These are phyloP conservation scores for Phoeniculus purpureus DNA, from an alignment of 2,797 vertebrate species.

Conservation along the genomic window DNA sequence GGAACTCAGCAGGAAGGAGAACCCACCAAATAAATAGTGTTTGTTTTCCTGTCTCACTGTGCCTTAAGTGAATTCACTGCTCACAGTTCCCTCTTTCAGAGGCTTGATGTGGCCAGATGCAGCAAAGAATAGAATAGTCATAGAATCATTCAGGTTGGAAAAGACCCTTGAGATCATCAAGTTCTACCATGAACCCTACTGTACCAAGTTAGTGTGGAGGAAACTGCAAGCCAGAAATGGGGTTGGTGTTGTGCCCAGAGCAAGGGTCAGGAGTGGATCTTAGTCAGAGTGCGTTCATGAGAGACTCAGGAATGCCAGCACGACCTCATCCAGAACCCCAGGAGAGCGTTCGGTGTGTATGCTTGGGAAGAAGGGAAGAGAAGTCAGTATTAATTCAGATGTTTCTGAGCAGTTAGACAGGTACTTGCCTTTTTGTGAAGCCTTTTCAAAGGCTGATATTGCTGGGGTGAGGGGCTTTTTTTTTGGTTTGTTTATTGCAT, in stretches of 20 bases:
- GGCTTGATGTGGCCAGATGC: neutral
- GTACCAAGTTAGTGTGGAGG: neutral
- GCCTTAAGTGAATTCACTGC: neutral
- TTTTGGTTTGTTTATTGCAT: conserved; percentile 55
- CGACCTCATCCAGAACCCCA: neutral
- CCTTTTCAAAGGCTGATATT: neutral
- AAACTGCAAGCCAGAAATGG: neutral
- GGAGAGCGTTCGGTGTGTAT: neutral
- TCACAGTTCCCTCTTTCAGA: neutral
- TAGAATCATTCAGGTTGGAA: no score
- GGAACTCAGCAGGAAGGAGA: neutral
- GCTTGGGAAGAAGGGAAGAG: neutral
- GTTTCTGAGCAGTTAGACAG: neutral
- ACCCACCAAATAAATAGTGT: neutral
- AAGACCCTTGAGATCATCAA: no score
- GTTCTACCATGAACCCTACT: no score
- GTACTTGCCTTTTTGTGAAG: neutral
- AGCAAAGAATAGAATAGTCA: neutral
- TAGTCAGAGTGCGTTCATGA: neutral
- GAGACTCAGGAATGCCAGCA: neutral
- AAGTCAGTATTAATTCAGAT: neutral
- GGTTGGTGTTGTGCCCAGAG: neutral
- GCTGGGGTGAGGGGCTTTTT: neutral
- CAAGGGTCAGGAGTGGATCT: neutral
- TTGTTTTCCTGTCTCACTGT: fast-evolving